phyloP scores from a whole-genome alignment of 2,888 invertebrate species.

The Megaustenia siamemsis region DNA sequence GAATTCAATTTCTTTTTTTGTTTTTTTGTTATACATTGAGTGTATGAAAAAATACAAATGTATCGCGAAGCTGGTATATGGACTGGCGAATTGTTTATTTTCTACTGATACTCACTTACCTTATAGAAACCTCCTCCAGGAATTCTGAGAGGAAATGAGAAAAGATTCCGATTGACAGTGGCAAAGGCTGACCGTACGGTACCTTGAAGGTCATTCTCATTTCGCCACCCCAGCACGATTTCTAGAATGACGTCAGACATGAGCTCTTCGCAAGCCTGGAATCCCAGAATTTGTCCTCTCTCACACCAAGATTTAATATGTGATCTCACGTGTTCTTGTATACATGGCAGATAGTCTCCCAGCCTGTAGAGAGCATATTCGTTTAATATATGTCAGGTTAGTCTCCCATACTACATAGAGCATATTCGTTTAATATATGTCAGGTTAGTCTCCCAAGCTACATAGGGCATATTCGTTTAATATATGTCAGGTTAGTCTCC shows the following conservation, averaged over 20 bases:
- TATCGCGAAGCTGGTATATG: no score
- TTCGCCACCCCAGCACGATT: conserved; percentile 67
- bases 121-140: conserved; percentile 54
- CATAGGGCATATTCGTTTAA: no score
- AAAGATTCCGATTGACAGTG: conserved; percentile 40
- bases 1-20: no score
- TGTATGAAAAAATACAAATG: no score
- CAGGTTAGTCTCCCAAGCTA: no score
- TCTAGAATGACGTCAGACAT: conserved; percentile 64
- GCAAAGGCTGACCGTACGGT: conserved; percentile 50
- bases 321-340: conserved; percentile 60
- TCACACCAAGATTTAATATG: conserved; percentile 68
- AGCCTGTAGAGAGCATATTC: conserved; percentile 39
- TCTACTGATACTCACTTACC: conserved; percentile 9
- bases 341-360: conserved; percentile 61
- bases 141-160: conserved; percentile 46
- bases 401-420: no score
- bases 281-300: conserved; percentile 61
- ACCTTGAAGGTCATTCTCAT: conserved; percentile 48
- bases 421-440: no score
- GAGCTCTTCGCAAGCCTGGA: conserved; percentile 66
- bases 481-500: no score
- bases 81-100: background rate
- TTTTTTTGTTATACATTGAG: no score
- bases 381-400: no score